A percentile compares a stretch with the other conserved stretches of the same genome.
phyloP scores from a whole-genome alignment of 2,113 vertebrate genomes.

The Aramus guarauna region DNA sequence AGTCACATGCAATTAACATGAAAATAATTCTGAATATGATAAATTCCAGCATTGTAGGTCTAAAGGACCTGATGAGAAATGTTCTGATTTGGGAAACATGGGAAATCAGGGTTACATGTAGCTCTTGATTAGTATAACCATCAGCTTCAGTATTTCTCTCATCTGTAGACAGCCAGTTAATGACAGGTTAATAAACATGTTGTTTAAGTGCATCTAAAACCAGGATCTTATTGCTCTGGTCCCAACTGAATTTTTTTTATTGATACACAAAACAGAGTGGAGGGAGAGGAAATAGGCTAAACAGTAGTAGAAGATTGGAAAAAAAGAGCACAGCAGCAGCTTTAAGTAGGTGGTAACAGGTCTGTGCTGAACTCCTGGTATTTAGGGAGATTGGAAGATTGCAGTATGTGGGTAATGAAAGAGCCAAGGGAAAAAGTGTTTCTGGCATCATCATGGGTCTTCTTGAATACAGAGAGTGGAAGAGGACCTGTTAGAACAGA shows the following conservation, averaged over 20 bases:
- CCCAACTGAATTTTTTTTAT: background rate
- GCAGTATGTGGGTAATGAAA: background rate
- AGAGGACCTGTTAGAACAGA: background rate
- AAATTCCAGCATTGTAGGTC: background rate
- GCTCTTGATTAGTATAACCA: background rate
- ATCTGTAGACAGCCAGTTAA: background rate
- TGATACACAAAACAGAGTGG: background rate
- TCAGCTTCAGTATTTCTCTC: background rate
- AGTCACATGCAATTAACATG: background rate
- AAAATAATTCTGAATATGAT: background rate
- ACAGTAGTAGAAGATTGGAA: background rate
- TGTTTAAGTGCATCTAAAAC: background rate
- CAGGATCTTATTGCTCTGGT: background rate
- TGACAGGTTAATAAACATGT: background rate
- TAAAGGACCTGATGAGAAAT: background rate
- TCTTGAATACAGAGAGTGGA: background rate
- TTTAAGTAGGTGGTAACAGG: background rate
- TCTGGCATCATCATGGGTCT: background rate
- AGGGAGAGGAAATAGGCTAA: background rate
- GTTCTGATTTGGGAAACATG: background rate
- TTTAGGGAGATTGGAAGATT: background rate
- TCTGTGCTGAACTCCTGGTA: background rate
- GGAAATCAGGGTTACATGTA: background rate
- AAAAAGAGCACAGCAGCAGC: background rate
- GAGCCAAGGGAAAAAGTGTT: background rate